Evolutionary conservation across 2,113 vertebrate genomes (phyloP).

Genomic region (Polyodon spathula): DNA sequence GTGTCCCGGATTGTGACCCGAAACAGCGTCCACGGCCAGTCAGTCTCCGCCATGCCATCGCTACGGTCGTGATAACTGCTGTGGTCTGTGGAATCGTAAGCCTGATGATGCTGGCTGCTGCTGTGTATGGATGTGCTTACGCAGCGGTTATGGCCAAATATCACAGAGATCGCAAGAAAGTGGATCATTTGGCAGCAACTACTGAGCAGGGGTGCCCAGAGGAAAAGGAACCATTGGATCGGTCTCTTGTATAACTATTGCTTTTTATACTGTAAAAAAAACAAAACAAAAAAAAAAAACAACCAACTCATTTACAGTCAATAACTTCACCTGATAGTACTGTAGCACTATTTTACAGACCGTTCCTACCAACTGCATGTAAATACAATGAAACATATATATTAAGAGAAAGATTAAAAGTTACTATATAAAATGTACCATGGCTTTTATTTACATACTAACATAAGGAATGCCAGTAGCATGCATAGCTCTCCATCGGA

Average conservation of each 20-base stretch:
- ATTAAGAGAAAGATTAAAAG: no score
- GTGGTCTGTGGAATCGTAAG: conserved; percentile 85
- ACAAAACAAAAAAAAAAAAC: no score
- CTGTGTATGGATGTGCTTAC: conserved; percentile 85
- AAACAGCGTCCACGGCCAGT: conserved; percentile 64
- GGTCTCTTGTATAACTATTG: conserved; percentile 53
- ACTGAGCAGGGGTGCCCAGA: conserved; percentile 31
- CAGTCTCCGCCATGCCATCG: conserved; percentile 80
- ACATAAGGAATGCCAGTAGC: no score
- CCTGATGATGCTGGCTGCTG: conserved; percentile 90
- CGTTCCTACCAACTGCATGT: no score
- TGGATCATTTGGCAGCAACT: conserved; percentile 39
- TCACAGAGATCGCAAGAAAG: conserved; percentile 65
- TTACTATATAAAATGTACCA: no score
- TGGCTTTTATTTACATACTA: no score
- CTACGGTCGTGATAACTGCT: conserved; percentile 84
- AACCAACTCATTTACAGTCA: no score
- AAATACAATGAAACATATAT: no score
- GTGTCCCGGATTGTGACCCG: conserved; percentile 56
- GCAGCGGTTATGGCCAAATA: conserved; percentile 81
- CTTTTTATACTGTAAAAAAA: background rate
- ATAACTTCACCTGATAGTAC: no score
- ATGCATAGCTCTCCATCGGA: no score
- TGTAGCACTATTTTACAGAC: no score
- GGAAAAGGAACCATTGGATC: conserved; percentile 62